phyloP scores from a whole-genome alignment of 2,888 invertebrate genomes.

The Zonitis immaculata region DNA sequence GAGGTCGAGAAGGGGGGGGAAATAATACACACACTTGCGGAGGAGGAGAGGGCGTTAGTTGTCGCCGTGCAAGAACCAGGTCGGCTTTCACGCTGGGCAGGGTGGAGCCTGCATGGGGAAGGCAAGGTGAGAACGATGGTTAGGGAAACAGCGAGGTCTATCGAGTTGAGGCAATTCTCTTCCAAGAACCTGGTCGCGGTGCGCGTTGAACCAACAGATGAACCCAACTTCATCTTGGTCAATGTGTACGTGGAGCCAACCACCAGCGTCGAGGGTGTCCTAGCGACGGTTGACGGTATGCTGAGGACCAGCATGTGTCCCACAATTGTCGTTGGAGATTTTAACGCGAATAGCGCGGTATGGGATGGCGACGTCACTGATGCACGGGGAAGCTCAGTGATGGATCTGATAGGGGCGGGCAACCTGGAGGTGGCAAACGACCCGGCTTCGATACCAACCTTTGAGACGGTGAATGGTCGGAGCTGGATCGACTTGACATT shows the following conservation, averaged over 20 bases:
- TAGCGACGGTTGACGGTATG: background rate
- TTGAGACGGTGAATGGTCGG: constrained; percentile 11
- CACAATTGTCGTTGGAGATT: constrained; percentile 17
- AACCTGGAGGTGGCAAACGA: constrained; percentile 11
- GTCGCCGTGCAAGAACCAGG: constrained; percentile 10
- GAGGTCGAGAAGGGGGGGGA: constrained; percentile 8
- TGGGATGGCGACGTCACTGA: constrained; percentile 19
- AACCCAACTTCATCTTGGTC: background rate
- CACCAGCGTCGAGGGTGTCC: background rate
- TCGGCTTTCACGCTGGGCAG: background rate
- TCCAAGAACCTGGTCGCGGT: background rate
- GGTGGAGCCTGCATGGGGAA: background rate
- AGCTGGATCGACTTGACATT: constrained; percentile 22
- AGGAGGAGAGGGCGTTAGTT: background rate
- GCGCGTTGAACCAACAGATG: background rate
- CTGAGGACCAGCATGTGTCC: background rate
- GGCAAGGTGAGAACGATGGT: constrained; percentile 7
- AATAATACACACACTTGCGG: background rate
- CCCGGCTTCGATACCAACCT: constrained; percentile 11
- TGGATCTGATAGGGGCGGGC: constrained; percentile 7
- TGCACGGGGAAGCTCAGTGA: constrained; percentile 15
- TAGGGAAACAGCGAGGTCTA: background rate
- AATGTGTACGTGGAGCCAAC: constrained; percentile 5
- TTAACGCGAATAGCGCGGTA: constrained; percentile 17
- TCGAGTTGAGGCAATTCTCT: background rate